phyloP scores from a whole-genome alignment of 2,797 vertebrate genomes.

The Lagocephalus sceleratus region DNA sequence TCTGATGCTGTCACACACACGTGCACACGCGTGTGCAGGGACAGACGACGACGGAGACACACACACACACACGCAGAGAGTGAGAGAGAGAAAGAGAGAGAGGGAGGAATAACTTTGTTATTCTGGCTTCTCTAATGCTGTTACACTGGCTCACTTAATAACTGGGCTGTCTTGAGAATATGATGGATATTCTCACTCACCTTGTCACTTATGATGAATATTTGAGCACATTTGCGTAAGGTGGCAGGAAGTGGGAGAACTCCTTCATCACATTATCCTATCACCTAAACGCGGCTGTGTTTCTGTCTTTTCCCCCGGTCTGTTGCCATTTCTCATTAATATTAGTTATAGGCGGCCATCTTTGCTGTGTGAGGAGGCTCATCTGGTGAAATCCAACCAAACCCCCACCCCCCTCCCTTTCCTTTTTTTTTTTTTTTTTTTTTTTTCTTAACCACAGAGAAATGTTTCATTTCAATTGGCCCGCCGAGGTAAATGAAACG shows the following conservation, averaged over 20 bases:
- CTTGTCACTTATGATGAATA: conserved; percentile 75
- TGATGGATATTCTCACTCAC: conserved; percentile 77
- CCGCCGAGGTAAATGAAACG: conserved; percentile 31
- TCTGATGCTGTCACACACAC: conserved; percentile 71
- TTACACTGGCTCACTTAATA: conserved; percentile 77
- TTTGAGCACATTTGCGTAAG: conserved; percentile 51
- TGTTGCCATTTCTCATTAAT: conserved; percentile 29
- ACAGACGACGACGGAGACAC: conserved; percentile 42
- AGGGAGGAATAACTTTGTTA: conserved; percentile 76
- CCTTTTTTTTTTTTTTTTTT: conserved; percentile 12
- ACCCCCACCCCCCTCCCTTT: too few relatives aligned
- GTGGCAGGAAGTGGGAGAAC: conserved; percentile 49
- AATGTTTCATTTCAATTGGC: conserved; percentile 33
- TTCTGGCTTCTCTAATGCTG: conserved; percentile 70
- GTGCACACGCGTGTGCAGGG: conserved; percentile 7
- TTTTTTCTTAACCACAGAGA: conserved; percentile 24
- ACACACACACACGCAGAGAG: conserved; percentile 1
- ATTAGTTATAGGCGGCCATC: too few relatives aligned
- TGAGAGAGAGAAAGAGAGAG: not conserved
- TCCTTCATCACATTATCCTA: conserved; percentile 61
- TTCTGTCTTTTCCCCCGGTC: conserved; percentile 36
- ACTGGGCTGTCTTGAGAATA: conserved; percentile 68
- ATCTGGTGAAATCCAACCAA: conserved; percentile 16
- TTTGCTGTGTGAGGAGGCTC: conserved; percentile 19
- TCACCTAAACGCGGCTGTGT: conserved; percentile 52